A percentile compares a stretch with the other conserved stretches of the same genome.
phyloP scores from a whole-genome alignment of 2,113 vertebrate species.

The Corvus moneduloides region DNA sequence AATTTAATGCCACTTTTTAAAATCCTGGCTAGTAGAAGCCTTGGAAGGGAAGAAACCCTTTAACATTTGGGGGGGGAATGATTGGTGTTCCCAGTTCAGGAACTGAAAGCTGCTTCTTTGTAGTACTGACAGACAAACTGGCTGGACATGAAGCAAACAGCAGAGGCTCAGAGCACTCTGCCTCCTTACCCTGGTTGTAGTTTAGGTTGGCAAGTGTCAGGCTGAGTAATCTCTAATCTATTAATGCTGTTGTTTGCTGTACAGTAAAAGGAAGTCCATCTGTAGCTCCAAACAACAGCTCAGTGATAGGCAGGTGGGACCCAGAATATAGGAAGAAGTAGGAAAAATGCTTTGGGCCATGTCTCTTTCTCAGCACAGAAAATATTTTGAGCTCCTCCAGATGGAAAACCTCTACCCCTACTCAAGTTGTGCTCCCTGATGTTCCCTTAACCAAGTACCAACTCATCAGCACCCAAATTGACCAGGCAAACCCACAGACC shows the following conservation, averaged over 20 bases:
- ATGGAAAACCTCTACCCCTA: neutral
- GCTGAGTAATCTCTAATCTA: neutral
- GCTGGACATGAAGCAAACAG: neutral
- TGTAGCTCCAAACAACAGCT: neutral
- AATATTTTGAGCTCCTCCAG: neutral
- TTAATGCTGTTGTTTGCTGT: neutral
- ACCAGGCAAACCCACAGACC: neutral
- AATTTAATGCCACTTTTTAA: slow-evolving; percentile 13
- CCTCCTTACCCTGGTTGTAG: neutral
- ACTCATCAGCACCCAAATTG: neutral
- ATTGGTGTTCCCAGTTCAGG: neutral
- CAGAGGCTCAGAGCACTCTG: neutral
- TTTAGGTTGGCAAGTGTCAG: neutral
- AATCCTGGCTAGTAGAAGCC: neutral
- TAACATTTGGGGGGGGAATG: neutral
- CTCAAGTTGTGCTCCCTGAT: neutral
- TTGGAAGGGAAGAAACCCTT: neutral
- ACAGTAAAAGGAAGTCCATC: neutral
- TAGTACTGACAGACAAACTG: neutral
- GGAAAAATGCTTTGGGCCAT: neutral
- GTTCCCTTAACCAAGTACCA: neutral
- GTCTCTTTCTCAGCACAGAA: neutral
- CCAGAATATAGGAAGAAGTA: neutral
- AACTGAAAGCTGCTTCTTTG: neutral
- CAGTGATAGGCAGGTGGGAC: neutral